Evolutionary conservation across 1,140 invertebrate genomes (phyloP).

Genomic region (Augochlora pura): DNA sequence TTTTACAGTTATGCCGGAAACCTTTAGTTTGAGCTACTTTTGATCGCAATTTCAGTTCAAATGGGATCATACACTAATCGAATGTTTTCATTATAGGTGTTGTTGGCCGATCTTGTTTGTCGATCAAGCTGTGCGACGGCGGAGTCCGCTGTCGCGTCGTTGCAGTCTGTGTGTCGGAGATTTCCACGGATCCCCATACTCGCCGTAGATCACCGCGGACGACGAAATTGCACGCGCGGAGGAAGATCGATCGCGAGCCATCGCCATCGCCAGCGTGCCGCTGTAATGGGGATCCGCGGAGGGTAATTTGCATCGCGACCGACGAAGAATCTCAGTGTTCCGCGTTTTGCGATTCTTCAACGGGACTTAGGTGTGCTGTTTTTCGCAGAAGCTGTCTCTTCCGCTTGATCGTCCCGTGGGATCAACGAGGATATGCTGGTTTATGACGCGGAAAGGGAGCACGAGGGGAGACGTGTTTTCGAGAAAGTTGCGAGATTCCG

Average conservation of each 20-base stretch:
- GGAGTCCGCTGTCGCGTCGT: not conserved
- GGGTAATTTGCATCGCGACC: constrained; percentile 8
- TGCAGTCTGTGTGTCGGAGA: no score
- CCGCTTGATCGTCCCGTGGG: not conserved
- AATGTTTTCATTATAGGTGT: no score
- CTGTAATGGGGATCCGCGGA: constrained; percentile 6
- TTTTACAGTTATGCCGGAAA: no score
- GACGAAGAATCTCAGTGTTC: not conserved
- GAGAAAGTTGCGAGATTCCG: not conserved
- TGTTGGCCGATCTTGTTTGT: no score
- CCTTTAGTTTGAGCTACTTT: no score
- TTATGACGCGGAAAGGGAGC: not conserved
- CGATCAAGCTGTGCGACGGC: not conserved
- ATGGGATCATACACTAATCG: no score
- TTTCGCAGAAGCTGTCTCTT: not conserved
- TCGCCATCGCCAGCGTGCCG: no score
- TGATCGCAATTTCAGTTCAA: no score
- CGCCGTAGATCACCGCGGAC: constrained; percentile 23
- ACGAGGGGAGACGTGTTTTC: not conserved
- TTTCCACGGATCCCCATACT: not conserved
- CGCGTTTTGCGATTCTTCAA: not conserved
- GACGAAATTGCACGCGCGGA: constrained; percentile 40
- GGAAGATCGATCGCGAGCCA: constrained; percentile 44
- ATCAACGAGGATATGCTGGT: not conserved
- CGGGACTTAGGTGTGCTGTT: not conserved